A percentile compares a stretch with the other conserved stretches of the same genome.
Evolutionary conservation across 2,113 vertebrate genomes (phyloP).

Genomic region (Pristiophorus japonicus): DNA sequence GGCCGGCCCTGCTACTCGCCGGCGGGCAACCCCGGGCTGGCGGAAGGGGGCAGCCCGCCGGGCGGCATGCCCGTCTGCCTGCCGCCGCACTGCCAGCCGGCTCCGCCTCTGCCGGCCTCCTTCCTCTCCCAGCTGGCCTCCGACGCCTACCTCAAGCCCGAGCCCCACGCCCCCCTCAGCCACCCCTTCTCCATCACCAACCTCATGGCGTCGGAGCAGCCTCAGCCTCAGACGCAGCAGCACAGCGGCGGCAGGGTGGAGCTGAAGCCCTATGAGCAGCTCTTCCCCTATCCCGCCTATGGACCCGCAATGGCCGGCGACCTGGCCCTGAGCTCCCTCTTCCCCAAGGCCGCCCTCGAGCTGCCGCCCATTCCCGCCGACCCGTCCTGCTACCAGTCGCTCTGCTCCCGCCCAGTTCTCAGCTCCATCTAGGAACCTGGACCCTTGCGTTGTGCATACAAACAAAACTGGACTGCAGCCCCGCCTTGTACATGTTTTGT

Average conservation of each 20-base stretch:
- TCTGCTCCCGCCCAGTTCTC: slow-evolving; percentile 45
- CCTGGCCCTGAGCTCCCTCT: slow-evolving; percentile 2
- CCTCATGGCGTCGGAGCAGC: slow-evolving; percentile 42
- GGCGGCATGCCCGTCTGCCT: too few relatives aligned
- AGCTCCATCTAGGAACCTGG: slow-evolving; percentile 46
- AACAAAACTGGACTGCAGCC: too few relatives aligned
- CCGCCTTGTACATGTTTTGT: too few relatives aligned
- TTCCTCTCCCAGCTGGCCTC: slow-evolving; percentile 38
- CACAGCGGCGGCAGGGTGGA: slow-evolving; percentile 36
- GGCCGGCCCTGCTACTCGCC: slow-evolving; percentile 32
- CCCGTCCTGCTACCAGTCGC: slow-evolving; percentile 39
- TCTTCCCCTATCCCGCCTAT: slow-evolving; percentile 40
- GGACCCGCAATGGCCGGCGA: background rate
- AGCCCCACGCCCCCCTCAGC: slow-evolving; percentile 34
- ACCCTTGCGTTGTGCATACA: too few relatives aligned
- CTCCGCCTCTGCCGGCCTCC: too few relatives aligned
- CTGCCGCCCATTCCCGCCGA: slow-evolving; percentile 39
- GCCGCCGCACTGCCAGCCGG: too few relatives aligned
- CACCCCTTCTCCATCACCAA: slow-evolving; percentile 46
- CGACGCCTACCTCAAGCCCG: slow-evolving; percentile 38
- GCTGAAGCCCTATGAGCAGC: slow-evolving; percentile 39
- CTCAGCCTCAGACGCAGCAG: too few relatives aligned
- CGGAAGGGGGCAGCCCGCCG: slow-evolving; percentile 30
- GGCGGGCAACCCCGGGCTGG: background rate
- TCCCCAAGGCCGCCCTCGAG: slow-evolving; percentile 38